A percentile compares a stretch with the other conserved stretches of the same genome.
phyloP scores from a whole-genome alignment of 2,797 vertebrate species.

The Chanos chanos region DNA sequence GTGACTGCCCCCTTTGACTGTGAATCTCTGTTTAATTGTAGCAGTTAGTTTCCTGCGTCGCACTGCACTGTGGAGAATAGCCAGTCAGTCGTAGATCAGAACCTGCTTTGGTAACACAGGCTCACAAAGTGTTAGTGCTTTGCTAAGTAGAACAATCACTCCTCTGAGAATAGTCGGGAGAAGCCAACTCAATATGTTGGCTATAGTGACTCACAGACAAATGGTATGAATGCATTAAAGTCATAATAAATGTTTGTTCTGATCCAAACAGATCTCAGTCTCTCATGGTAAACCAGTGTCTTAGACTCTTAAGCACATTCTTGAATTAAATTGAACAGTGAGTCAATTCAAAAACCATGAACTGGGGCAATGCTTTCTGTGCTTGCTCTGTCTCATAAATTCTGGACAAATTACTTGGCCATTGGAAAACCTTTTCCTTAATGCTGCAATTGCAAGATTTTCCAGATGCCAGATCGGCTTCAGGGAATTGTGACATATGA shows the following conservation, averaged over 20 bases:
- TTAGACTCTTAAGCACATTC: slow-evolving; percentile 12
- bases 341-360: no score
- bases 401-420: no score
- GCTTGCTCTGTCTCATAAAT: no score
- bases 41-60: slow-evolving; percentile 9
- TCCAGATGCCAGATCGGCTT: no score
- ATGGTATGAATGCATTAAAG: slow-evolving; percentile 37
- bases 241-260: slow-evolving; percentile 44
- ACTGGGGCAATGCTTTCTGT: no score
- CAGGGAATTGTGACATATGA: no score
- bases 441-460: no score
- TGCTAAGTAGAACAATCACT: slow-evolving; percentile 18
- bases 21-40: not conserved
- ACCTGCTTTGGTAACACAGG: no score
- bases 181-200: slow-evolving; percentile 19
- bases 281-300: slow-evolving; percentile 33
- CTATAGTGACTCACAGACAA: slow-evolving; percentile 39
- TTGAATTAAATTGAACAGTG: not conserved
- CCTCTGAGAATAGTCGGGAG: slow-evolving; percentile 36
- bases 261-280: slow-evolving; percentile 39
- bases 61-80: not conserved
- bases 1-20: slow-evolving; percentile 1
- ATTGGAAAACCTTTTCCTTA: no score
- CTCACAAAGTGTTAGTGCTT: slow-evolving; percentile 10
- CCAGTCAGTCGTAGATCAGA: not conserved